These are phyloP conservation scores for Achatina immaculata DNA, from an alignment of 1,140 invertebrate species.

Conservation along the genomic window DNA sequence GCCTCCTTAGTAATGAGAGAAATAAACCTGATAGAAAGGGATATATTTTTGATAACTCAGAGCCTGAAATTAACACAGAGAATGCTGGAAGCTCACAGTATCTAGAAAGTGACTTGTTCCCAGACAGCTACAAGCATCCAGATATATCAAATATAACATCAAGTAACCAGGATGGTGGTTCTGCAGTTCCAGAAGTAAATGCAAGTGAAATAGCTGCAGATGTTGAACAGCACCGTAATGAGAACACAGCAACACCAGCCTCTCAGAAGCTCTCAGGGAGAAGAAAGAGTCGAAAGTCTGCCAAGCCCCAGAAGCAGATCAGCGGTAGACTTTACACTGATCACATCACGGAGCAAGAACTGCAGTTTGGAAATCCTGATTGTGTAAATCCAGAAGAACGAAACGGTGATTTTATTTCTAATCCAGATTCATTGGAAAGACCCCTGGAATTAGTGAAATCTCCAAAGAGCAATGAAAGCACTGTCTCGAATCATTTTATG, in stretches of 20 bases:
- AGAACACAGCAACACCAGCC: not conserved
- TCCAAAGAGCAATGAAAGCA: not conserved
- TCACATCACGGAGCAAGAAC: not conserved
- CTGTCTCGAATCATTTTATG: not conserved
- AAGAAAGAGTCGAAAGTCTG: conserved; percentile 18
- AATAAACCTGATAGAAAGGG: too few species aligned
- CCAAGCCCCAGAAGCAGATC: conserved; percentile 30
- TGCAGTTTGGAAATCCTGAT: not conserved
- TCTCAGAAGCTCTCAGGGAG: not conserved
- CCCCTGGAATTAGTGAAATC: not conserved
- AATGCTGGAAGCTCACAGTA: too few species aligned
- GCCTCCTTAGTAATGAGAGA: too few species aligned
- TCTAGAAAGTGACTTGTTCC: too few species aligned
- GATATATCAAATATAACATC: too few species aligned
- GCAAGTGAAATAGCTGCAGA: not conserved
- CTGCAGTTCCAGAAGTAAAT: not conserved
- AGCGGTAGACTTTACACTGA: not conserved
- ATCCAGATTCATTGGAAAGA: not conserved
- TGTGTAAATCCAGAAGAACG: not conserved
- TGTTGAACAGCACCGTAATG: not conserved
- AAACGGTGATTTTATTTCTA: not conserved
- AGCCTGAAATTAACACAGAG: too few species aligned
- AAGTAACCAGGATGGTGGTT: too few species aligned
- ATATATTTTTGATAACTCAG: too few species aligned
- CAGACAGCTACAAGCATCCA: too few species aligned